Percentiles rank a stretch among this genome's conserved stretches.
Evolutionary conservation across 1,140 invertebrate genomes (phyloP).

Genomic region (Achroia grisella): DNA sequence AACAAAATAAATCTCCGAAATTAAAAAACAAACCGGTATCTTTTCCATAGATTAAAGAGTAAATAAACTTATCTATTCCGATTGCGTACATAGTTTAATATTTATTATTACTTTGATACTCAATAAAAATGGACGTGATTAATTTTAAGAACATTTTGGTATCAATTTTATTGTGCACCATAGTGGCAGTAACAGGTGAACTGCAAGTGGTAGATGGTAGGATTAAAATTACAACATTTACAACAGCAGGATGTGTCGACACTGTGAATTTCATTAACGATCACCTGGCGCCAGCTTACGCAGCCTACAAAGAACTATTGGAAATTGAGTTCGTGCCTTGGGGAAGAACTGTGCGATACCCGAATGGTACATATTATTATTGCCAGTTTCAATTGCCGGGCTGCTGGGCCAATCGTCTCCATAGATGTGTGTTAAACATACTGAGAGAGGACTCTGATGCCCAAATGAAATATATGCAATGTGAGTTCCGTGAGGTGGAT

Average conservation of each 20-base stretch:
- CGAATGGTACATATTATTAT: conserved; percentile 22
- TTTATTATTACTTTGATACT: too few species aligned
- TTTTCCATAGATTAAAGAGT: too few species aligned
- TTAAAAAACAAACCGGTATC: too few species aligned
- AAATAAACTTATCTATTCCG: too few species aligned
- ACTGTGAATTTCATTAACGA: conserved; percentile 32
- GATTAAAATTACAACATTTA: conserved; percentile 43
- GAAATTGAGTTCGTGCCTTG: conserved; percentile 55
- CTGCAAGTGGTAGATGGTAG: conserved; percentile 20
- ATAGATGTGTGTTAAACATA: conserved; percentile 43
- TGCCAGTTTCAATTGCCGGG: conserved; percentile 45
- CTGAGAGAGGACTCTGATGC: conserved; percentile 32
- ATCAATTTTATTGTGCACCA: too few species aligned
- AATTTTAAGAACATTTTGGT: too few species aligned
- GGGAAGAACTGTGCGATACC: conserved; percentile 36
- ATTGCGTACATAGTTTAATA: too few species aligned
- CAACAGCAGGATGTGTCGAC: conserved; percentile 37
- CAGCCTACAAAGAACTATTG: conserved; percentile 36
- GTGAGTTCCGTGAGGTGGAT: conserved; percentile 44
- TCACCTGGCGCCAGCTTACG: conserved; percentile 32
- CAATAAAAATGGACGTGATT: too few species aligned
- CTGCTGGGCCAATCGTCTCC: conserved; percentile 57
- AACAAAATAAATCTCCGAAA: too few species aligned
- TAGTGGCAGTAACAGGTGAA: not conserved
- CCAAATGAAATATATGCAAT: conserved; percentile 48